Percentiles rank a stretch among this genome's conserved stretches.
These are phyloP conservation scores for Dynastes maya DNA, from an alignment of 2,888 invertebrate species.

Conservation along the genomic window DNA sequence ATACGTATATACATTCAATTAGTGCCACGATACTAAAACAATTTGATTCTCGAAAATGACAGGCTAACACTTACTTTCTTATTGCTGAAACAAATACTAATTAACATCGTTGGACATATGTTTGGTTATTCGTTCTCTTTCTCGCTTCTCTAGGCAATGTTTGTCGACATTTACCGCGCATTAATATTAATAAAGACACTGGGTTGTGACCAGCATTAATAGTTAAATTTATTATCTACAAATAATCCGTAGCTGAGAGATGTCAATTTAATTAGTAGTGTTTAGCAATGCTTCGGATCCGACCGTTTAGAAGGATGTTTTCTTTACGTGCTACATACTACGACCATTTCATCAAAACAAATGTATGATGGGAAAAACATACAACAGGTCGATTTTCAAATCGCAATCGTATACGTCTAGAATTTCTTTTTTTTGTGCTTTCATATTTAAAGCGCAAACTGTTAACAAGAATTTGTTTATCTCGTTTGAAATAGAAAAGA, in stretches of 20 bases:
- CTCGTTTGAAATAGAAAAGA: background rate
- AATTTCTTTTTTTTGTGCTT: constrained; percentile 3
- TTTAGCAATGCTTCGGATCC: constrained; percentile 44
- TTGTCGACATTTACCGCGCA: constrained; percentile 55
- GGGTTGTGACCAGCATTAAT: constrained; percentile 47
- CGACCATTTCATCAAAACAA: constrained; percentile 28
- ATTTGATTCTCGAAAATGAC: constrained; percentile 50
- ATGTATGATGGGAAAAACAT: constrained; percentile 6
- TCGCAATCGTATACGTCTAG: background rate
- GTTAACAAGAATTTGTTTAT: constrained; percentile 5
- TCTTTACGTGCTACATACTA: constrained; percentile 28
- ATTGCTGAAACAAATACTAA: constrained; percentile 53
- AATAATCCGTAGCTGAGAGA: constrained; percentile 33
- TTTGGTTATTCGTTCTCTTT: constrained; percentile 43
- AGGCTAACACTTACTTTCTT: constrained; percentile 53
- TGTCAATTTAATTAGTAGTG: constrained; percentile 49
- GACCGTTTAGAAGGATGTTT: constrained; percentile 26
- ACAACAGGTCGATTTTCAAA: background rate
- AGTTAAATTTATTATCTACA: constrained; percentile 49
- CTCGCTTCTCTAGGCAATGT: constrained; percentile 51
- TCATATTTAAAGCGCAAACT: constrained; percentile 22
- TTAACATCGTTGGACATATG: constrained; percentile 53
- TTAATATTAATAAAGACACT: constrained; percentile 50
- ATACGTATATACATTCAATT: constrained; percentile 46
- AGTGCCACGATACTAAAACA: constrained; percentile 47